Conservation (phyloP, 2,888 invertebrate genomes). For the Drosophila yooni region DNA sequence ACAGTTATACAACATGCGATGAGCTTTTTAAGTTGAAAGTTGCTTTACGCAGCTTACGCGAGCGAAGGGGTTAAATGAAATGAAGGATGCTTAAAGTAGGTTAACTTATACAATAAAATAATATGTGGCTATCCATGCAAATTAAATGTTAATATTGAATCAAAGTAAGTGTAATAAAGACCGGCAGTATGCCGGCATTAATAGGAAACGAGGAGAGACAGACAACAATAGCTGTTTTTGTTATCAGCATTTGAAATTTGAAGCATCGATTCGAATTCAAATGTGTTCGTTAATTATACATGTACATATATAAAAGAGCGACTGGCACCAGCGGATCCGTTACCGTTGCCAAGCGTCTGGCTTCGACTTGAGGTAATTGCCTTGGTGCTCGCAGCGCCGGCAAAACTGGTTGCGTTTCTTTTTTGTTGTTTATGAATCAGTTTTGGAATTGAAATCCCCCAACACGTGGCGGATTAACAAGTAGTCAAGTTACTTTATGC, state of each 20-base stretch:
- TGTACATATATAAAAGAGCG: not conserved
- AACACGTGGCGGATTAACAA: slow-evolving; percentile 24
- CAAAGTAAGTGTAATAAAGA: slow-evolving; percentile 1
- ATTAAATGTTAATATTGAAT: slow-evolving; percentile 4
- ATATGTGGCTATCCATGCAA: not conserved
- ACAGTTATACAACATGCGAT: slow-evolving; percentile 10
- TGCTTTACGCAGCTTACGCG: not conserved
- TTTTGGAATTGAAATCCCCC: slow-evolving; percentile 6
- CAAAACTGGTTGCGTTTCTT: slow-evolving; percentile 35
- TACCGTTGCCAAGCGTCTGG: slow-evolving; percentile 25
- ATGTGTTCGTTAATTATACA: not conserved
- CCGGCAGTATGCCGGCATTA: slow-evolving; percentile 4
- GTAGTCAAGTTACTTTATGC: not conserved
- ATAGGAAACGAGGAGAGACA: not conserved
- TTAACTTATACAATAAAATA: slow-evolving; percentile 7
- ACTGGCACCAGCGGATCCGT: slow-evolving; percentile 9
- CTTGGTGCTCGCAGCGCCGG: slow-evolving; percentile 8
- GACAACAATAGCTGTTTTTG: not conserved
- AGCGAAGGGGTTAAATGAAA: slow-evolving; percentile 15
- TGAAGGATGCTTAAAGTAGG: slow-evolving; percentile 5
- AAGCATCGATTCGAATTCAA: not conserved
- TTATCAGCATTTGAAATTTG: not conserved
- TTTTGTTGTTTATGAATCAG: slow-evolving; percentile 43
- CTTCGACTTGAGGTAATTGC: not conserved
- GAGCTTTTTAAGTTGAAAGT: slow-evolving; percentile 1